phyloP scores from a whole-genome alignment of 2,113 vertebrate species.

The Misgurnus anguillicaudatus region DNA sequence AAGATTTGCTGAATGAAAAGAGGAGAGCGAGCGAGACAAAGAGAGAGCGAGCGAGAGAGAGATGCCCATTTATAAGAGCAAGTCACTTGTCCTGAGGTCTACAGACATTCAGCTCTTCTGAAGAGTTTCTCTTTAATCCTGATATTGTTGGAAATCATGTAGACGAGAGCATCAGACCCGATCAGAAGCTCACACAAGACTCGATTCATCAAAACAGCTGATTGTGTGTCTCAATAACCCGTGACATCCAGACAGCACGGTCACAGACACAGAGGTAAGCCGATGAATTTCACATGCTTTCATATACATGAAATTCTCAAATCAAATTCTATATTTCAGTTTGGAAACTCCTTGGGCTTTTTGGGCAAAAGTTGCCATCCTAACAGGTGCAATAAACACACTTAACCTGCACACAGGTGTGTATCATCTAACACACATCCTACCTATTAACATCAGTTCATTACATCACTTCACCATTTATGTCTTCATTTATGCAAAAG shows the following conservation, averaged over 20 bases:
- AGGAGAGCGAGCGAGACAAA: slow-evolving; percentile 10
- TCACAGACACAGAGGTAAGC: slow-evolving; percentile 4
- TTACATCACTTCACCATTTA: no score
- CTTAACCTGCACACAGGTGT: not conserved
- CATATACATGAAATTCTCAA: not conserved
- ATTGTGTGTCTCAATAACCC: not conserved
- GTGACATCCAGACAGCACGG: not conserved
- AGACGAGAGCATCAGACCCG: not conserved
- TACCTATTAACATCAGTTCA: no score
- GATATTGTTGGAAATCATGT: slow-evolving; percentile 6
- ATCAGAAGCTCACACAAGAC: not conserved
- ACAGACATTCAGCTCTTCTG: not conserved
- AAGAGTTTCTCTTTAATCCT: not conserved
- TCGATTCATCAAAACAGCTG: not conserved
- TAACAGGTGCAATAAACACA: no score
- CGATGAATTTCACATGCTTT: not conserved
- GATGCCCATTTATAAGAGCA: slow-evolving; percentile 14
- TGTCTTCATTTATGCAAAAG: not conserved
- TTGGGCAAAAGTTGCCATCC: no score
- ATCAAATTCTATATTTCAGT: no score
- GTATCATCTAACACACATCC: no score
- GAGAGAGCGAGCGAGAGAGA: not conserved
- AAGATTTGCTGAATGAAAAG: slow-evolving; percentile 4
- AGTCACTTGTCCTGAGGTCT: not conserved
- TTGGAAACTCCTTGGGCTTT: no score